Evolutionary conservation across 2,888 invertebrate species (phyloP).

Genomic region (Amaurobius ferox): DNA sequence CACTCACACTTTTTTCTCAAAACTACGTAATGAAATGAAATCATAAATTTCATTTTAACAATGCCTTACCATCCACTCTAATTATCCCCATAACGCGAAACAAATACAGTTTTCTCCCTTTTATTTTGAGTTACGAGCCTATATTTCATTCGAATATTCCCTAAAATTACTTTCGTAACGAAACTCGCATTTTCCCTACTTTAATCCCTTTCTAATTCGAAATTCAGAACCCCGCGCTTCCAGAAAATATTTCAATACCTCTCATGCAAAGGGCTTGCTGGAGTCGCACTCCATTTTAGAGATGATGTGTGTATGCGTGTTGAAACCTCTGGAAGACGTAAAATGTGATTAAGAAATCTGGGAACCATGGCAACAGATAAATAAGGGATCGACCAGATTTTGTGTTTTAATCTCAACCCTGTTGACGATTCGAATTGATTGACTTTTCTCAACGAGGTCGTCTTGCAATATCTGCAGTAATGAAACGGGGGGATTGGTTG

Average conservation of each 20-base stretch:
- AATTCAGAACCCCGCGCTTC: too few species aligned
- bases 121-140: too few species aligned
- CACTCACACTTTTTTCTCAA: too few species aligned
- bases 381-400: background rate
- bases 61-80: too few species aligned
- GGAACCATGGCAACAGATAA: constrained; percentile 19
- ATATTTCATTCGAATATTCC: too few species aligned
- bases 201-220: too few species aligned
- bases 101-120: too few species aligned
- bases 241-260: background rate
- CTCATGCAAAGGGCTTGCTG: background rate
- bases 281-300: background rate
- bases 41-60: too few species aligned
- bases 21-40: too few species aligned
- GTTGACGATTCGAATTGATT: constrained; percentile 4
- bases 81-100: too few species aligned
- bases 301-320: background rate
- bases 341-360: constrained; percentile 20
- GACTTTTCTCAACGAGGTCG: background rate
- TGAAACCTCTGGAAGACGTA: constrained; percentile 11
- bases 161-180: too few species aligned
- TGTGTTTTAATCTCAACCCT: background rate
- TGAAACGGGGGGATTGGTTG: background rate
- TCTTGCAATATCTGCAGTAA: background rate
- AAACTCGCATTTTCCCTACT: too few species aligned